phyloP scores from a whole-genome alignment of 1,140 invertebrate genomes.

The Ooceraea biroi region DNA sequence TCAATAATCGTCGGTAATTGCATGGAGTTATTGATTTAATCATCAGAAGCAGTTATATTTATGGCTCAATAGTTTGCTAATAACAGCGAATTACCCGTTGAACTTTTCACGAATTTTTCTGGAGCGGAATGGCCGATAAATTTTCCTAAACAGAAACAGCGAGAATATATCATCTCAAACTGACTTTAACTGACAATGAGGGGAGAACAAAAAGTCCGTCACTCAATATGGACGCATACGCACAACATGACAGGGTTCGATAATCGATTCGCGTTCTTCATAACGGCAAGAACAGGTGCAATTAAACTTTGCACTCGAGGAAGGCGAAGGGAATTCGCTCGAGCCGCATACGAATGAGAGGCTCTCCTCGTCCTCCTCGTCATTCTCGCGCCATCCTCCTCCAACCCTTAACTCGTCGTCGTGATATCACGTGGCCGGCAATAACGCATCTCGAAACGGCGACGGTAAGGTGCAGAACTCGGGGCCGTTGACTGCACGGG shows the following conservation, averaged over 20 bases:
- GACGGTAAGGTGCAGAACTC: constrained; percentile 71
- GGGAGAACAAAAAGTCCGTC: constrained; percentile 15
- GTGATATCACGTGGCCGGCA: constrained; percentile 74
- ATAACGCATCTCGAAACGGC: constrained; percentile 73
- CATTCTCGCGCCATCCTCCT: not conserved
- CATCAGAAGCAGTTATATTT: too few relatives aligned
- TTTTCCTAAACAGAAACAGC: constrained; percentile 8
- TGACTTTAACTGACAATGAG: constrained; percentile 6
- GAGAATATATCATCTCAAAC: constrained; percentile 28
- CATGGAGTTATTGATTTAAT: too few relatives aligned
- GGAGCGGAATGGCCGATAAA: not conserved
- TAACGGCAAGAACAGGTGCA: constrained; percentile 49
- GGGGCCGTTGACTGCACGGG: constrained; percentile 76
- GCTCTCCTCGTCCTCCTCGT: not conserved
- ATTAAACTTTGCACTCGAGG: constrained; percentile 57
- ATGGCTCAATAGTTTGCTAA: too few relatives aligned
- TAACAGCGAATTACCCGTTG: not conserved
- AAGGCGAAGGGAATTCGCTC: constrained; percentile 53
- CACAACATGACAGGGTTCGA: constrained; percentile 42
- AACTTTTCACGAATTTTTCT: not conserved
- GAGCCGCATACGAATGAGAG: constrained; percentile 28
- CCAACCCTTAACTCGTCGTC: constrained; percentile 65
- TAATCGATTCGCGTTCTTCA: constrained; percentile 59
- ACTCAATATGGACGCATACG: constrained; percentile 15
- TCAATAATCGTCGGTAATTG: too few relatives aligned